Conservation (phyloP, 1,140 invertebrate genomes). For the Arctopsyche grandis region DNA sequence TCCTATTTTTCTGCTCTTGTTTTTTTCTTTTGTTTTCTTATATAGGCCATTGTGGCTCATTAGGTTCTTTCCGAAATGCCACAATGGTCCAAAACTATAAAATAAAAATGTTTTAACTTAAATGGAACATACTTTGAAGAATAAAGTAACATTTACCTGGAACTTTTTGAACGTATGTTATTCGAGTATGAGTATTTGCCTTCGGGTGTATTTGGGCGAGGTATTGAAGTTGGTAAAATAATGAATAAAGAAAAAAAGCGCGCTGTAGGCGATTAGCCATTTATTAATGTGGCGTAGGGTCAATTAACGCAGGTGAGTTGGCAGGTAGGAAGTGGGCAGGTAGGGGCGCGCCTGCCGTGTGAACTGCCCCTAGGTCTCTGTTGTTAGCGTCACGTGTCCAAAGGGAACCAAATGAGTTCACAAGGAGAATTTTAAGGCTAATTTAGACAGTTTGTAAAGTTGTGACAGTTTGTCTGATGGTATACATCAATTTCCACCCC, state of each 20-base stretch:
- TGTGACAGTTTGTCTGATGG: neutral
- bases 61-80: too few relatives aligned
- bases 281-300: constrained; percentile 39
- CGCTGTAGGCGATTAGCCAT: constrained; percentile 27
- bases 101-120: neutral
- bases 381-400: constrained; percentile 23
- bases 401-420: neutral
- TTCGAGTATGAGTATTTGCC: constrained; percentile 18
- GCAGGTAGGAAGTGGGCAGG: constrained; percentile 34
- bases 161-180: neutral
- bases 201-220: neutral
- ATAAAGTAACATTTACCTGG: neutral
- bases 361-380: constrained; percentile 10
- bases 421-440: neutral
- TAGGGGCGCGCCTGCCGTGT: constrained; percentile 9
- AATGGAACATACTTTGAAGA: too few relatives aligned
- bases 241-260: neutral
- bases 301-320: constrained; percentile 37
- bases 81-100: too few relatives aligned
- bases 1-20: too few relatives aligned
- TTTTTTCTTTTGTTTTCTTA: too few relatives aligned
- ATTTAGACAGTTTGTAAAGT: neutral
- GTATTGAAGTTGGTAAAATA: neutral
- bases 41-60: too few relatives aligned
- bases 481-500: too few relatives aligned